Base-by-base conservation (phyloP, 1,140 invertebrate species). In the Delia radicum region DNA sequence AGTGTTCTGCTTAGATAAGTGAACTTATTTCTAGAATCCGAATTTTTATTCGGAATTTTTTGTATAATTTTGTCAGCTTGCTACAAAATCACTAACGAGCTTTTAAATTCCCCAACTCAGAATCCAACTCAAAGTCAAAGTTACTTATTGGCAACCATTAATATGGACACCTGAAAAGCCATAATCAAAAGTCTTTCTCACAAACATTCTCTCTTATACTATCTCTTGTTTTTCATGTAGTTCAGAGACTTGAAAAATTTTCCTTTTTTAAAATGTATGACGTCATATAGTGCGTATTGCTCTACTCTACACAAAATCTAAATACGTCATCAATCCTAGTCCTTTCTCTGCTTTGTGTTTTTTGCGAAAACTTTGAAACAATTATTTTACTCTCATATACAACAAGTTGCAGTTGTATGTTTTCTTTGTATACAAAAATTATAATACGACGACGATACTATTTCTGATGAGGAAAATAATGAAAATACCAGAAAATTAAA, bases 331-430 rank as follows among this genome's bases (percentile, higher is more conserved):
- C 5, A 69, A 69, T 24, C 24, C 24, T 69, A 24, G 65, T 69
- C n/a, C 29, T 18, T 69, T 28, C 8, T 69, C 10, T 33, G 10
- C 21, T 15, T 10, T 21, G 24, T 29, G 24, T 21, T 37, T 69
- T 18, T 21, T 55, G 48, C 15, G 13, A 15, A 15, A 5, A n/a
- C n/a, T n/a, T 48, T 48, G 12, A 10, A 46, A 55, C 46, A 55
- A 55, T 10, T 10, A 26, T n/a, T 33, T 21, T 21, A 55, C 65
- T 69, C 65, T 69, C 65, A 37, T 31, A 69, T 18, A 69, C 65
- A 69, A 69, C 65, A 69, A 69, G 65, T 69, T 69, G 65, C 65
- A 69, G 65, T 69, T 69, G 29, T 69, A 69, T 69, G 65, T 69
- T 33, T 69, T 69, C 63, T 18, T 67, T 10, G 21, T 21, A 18